Percentiles rank a stretch among this genome's conserved stretches.
phyloP scores from a whole-genome alignment of 1,140 invertebrate species.

The Drosophila parabipectinata region DNA sequence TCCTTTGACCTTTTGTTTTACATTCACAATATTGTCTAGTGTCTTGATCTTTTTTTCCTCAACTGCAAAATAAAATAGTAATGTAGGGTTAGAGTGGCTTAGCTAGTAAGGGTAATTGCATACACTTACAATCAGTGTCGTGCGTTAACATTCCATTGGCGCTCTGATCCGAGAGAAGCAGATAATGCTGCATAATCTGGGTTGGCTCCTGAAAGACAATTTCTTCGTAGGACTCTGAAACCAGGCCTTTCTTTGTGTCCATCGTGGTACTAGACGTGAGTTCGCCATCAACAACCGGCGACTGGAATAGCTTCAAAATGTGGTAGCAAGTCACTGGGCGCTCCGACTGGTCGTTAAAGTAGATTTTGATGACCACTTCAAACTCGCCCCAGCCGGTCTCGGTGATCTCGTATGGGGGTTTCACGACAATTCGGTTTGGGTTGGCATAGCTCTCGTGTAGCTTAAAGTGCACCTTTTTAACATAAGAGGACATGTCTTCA shows the following conservation, averaged over 20 bases:
- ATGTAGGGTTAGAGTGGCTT: neutral
- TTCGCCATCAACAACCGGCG: slow-evolving; percentile 86
- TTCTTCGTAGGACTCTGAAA: slow-evolving; percentile 98
- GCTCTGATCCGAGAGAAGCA: slow-evolving; percentile 88
- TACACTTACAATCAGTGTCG: slow-evolving; percentile 94
- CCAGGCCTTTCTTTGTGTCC: slow-evolving; percentile 92
- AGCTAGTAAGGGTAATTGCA: neutral
- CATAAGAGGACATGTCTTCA: slow-evolving; percentile 97
- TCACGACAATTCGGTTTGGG: slow-evolving; percentile 95
- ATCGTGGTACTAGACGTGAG: slow-evolving; percentile 85
- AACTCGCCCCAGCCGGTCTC: slow-evolving; percentile 99
- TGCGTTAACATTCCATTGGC: slow-evolving; percentile 85
- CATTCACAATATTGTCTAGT: slow-evolving; percentile 90
- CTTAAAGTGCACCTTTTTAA: slow-evolving; percentile 99
- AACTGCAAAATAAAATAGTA: slow-evolving; percentile 87
- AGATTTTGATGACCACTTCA: slow-evolving; percentile 99
- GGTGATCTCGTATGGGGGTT: slow-evolving; percentile 98
- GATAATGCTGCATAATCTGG: slow-evolving; percentile 94
- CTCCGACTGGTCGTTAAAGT: slow-evolving; percentile 98
- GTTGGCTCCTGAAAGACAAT: slow-evolving; percentile 99
- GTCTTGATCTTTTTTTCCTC: slow-evolving; percentile 95
- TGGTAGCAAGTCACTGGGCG: slow-evolving; percentile 97
- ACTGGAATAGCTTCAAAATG: slow-evolving; percentile 97
- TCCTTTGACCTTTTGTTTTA: slow-evolving; percentile 92
- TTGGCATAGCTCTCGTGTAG: slow-evolving; percentile 99